A percentile compares a stretch with the other conserved stretches of the same genome.
Evolutionary conservation across 2,888 invertebrate species (phyloP).

Genomic region (Fabriciana adippe): DNA sequence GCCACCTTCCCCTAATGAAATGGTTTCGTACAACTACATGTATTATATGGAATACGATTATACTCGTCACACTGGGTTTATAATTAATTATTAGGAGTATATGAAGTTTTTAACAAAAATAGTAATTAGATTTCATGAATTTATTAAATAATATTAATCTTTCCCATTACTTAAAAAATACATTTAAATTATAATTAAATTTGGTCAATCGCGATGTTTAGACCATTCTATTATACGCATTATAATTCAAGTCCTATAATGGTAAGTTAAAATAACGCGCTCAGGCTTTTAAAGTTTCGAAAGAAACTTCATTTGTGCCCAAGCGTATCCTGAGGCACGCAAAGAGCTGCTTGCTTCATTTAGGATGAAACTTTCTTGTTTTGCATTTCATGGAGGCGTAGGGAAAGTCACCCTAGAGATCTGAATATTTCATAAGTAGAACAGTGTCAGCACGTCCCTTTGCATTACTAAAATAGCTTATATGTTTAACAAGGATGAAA

Average conservation of each 20-base stretch:
- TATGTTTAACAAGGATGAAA: conserved; percentile 28
- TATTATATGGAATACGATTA: no score
- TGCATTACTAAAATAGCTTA: conserved; percentile 51
- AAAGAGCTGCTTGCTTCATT: conserved; percentile 64
- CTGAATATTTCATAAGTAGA: conserved; percentile 75
- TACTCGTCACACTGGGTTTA: no score
- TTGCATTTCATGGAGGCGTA: conserved; percentile 71
- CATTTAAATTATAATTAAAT: background rate
- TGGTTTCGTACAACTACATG: no score
- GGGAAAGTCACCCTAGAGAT: conserved; percentile 73
- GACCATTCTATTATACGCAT: background rate
- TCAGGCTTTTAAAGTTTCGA: conserved; percentile 40
- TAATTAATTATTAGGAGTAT: no score
- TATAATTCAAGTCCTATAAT: conserved; percentile 23
- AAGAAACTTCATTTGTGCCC: conserved; percentile 73
- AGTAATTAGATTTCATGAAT: no score
- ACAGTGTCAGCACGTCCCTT: conserved; percentile 68
- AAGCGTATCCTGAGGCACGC: conserved; percentile 45
- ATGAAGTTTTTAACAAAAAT: no score
- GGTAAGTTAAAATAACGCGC: conserved; percentile 24
- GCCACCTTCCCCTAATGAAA: no score
- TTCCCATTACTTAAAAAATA: background rate
- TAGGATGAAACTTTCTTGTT: conserved; percentile 77
- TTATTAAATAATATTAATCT: no score
- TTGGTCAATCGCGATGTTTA: no score